Base-by-base conservation (phyloP, 2,113 vertebrate species). In the Epinephelus cyanopodus region DNA sequence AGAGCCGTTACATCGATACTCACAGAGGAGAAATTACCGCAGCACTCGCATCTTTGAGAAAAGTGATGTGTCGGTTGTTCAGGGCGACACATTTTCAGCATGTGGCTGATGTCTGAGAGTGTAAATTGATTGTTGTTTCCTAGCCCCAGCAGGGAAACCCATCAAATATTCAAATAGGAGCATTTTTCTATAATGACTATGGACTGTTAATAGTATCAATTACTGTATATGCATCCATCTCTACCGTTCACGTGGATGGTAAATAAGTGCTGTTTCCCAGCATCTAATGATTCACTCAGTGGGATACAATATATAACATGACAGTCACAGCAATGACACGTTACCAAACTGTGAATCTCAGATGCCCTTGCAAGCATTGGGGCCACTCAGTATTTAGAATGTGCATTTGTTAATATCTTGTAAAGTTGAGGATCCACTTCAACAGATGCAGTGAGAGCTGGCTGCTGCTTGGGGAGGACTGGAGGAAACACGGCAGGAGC, bases 31-130 rank as follows among this genome's bases (percentile, higher is more conserved):
- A 23, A 68, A 81, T 54, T 14, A n/a, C 23, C 67, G 50, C 68
- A 61, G 53, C 14, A n/a, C 45, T 56, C 11, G n/a, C 53, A 57
- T 45, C 33, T 67, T 14, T 14, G 21, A 58, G 25, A 63, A 69
- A 85, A 58, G 5, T 11, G 37, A 48, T 27, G 39, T 23, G 3
- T 47, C 25, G 12, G 19, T 33, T 58, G 64, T 63, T 48, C 25
- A 54, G 77, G 33, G 29, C 17, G 27, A 57, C 60, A 79, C 54
- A 47, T 84, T 63, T 79, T 56, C 48, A 81, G 79, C 21, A 50
- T 77, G 48, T 61, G 56, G 48, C 17, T 54, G 64, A 64, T 70
- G n/a, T 17, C 42, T 82, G 53, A 64, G 52, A 54, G 42, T 71
- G 29, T 45, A 48, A 71, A 60, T 62, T 72, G 45, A 68, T 15